Base-by-base conservation (phyloP, 1,140 invertebrate species). In the Copidosoma floridanum region DNA sequence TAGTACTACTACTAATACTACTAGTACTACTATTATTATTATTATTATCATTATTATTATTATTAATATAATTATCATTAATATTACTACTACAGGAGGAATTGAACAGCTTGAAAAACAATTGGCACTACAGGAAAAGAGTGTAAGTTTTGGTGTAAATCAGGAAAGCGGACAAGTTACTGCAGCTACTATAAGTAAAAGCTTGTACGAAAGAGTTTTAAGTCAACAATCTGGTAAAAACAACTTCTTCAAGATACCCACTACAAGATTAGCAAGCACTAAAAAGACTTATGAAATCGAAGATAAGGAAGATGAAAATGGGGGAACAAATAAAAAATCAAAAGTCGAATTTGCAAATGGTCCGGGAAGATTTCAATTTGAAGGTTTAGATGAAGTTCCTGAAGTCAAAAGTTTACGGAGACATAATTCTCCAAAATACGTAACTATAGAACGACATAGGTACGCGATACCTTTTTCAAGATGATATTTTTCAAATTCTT, bases 81-180 rank as follows among this genome's bases (percentile, higher is more conserved):
- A 40, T 35, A 10, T 18, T 35, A n/a, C 20, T 6, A 35, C 46
- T 18, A 57, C 63, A 82, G 89, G 90, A 71, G 90, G 90, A 16
- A 83, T 92, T 2, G 90, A 92, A 71, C 86, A 93, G 68, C 73
- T 93, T 11, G 90, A 92, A 70, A 92, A 90, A 69, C 89, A 92
- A 56, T 72, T 92, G 24, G 77, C 84, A 24, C 67, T 84, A 4
- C 82, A 86, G 47, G 85, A 85, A n/a, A 79, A 78, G 29, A 73
- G 69, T 43, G 67, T 67, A 7, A 68, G 69, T 3, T 72, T 71
- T 2, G 67, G 66, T 7, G 55, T 68, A 3, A 52, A 60, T n/a
- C 71, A 64, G 26, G 60, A 40, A 18, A 61, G 50, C 7, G 72
- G 71, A 26, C 68, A 64, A 23, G 70, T 64, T 1, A 81, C 84